Conservation (phyloP, 2,113 vertebrate genomes). For the Paralichthys olivaceus region DNA sequence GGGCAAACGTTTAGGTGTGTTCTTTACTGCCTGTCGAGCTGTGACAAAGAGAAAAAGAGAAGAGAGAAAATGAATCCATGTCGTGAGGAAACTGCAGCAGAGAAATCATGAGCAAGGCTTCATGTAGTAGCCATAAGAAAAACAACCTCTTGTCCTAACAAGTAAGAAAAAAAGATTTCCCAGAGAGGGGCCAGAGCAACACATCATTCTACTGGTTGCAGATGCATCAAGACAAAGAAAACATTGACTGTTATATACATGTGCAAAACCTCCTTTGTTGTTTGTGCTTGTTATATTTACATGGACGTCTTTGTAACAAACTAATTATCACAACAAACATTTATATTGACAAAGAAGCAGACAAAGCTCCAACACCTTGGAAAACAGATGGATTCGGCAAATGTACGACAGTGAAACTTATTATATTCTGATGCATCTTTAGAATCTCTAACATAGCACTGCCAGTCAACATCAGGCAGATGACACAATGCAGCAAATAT, state of each 20-base stretch:
- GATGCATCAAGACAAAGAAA: no score
- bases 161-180: neutral
- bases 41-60: slow-evolving; percentile 40
- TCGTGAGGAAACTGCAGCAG: neutral
- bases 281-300: no score
- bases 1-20: slow-evolving; percentile 90
- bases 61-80: neutral
- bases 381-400: neutral
- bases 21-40: slow-evolving; percentile 96
- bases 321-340: neutral
- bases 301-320: no score
- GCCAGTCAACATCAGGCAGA: neutral
- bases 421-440: neutral
- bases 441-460: neutral
- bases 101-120: neutral
- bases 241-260: no score
- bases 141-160: neutral
- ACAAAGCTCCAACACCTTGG: neutral
- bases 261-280: no score
- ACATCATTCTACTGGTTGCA: neutral
- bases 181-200: neutral
- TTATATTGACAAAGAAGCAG: neutral
- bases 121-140: neutral
- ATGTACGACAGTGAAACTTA: neutral
- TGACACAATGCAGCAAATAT: neutral